Percentiles rank a stretch among this genome's conserved stretches.
Conservation (phyloP, 1,140 invertebrate species). For the Popillia japonica region DNA sequence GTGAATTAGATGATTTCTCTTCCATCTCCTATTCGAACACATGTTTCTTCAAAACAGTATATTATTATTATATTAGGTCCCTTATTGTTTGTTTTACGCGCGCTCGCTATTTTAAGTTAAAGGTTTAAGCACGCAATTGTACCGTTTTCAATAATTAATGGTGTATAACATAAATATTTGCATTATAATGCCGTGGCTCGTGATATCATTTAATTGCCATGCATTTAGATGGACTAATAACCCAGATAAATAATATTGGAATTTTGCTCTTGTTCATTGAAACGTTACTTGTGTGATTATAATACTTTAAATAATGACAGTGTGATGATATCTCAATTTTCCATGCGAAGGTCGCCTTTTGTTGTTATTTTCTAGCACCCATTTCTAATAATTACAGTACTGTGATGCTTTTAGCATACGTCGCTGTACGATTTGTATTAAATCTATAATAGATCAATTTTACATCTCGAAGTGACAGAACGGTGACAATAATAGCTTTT, state of each 20-base stretch:
- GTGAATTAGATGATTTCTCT: background rate
- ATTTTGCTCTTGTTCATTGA: background rate
- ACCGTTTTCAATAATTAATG: constrained; percentile 27
- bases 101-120: background rate
- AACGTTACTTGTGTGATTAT: background rate
- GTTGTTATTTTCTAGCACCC: background rate
- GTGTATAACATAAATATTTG: constrained; percentile 20
- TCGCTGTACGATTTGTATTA: background rate
- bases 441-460: constrained; percentile 7
- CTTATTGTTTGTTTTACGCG: constrained; percentile 3
- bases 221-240: constrained; percentile 15
- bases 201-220: constrained; percentile 4
- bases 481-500: background rate
- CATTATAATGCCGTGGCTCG: background rate
- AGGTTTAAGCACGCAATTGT: background rate
- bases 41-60: background rate
- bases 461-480: background rate
- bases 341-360: background rate
- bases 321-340: background rate
- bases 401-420: background rate
- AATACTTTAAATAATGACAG: background rate
- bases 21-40: too few relatives aligned
- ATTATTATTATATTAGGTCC: background rate
- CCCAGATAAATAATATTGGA: constrained; percentile 10
- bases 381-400: background rate